These are phyloP conservation scores for Sicus ferrugineus DNA, from an alignment of 2,888 invertebrate species.

Conservation along the genomic window DNA sequence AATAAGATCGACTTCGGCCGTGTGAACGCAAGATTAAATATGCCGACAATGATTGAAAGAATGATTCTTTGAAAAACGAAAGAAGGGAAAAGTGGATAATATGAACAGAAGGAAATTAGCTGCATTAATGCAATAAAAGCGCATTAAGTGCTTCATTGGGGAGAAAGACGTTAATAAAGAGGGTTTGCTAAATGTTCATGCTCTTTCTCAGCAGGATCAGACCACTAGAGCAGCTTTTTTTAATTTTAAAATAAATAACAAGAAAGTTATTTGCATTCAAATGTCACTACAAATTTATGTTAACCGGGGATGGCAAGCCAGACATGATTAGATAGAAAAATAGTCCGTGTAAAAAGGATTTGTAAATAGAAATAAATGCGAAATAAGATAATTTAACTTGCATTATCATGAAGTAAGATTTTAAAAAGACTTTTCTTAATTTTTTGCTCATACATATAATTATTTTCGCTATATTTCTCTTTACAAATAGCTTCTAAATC, in stretches of 20 bases:
- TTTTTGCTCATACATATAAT: no score
- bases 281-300: conserved; percentile 8
- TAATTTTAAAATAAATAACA: background rate
- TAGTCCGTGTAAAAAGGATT: no score
- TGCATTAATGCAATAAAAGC: background rate
- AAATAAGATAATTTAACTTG: no score
- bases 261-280: background rate
- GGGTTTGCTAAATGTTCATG: conserved; percentile 10
- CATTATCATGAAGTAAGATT: no score
- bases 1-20: conserved; percentile 10
- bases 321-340: background rate
- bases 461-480: no score
- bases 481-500: no score
- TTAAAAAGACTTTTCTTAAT: no score
- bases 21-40: conserved; percentile 16
- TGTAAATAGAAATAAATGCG: no score
- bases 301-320: background rate
- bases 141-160: background rate
- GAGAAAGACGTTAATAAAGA: background rate
- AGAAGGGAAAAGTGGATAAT: background rate
- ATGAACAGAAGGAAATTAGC: background rate
- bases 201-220: background rate
- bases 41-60: background rate
- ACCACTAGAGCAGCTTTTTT: no score
- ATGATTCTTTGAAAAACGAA: background rate